These are phyloP conservation scores for Orcinus orca DNA, from an alignment of 2,113 vertebrate species.

Conservation along the genomic window DNA sequence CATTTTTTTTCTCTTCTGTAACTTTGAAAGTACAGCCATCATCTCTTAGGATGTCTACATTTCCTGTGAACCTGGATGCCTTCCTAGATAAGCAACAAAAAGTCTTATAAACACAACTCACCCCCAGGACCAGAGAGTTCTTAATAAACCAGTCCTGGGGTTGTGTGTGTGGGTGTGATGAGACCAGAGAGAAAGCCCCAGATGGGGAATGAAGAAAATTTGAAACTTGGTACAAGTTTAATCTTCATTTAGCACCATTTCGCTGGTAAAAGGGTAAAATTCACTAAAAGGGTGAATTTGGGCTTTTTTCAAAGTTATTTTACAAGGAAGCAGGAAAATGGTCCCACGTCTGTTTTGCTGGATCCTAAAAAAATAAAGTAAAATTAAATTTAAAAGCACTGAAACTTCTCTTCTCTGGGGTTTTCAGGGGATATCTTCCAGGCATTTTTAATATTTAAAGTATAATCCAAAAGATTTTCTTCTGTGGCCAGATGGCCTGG, in stretches of 20 bases:
- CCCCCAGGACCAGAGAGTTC: background rate
- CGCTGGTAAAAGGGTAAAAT: background rate
- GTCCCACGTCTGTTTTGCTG: background rate
- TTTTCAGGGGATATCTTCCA: background rate
- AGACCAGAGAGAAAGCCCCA: background rate
- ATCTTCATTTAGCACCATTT: background rate
- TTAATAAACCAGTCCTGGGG: background rate
- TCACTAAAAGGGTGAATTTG: background rate
- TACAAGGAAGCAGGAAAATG: background rate
- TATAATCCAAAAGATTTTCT: background rate
- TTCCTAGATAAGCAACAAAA: conserved; percentile 21
- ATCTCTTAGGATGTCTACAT: background rate
- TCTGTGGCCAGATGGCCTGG: background rate
- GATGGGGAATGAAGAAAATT: background rate
- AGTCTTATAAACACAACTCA: background rate
- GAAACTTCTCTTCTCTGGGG: background rate
- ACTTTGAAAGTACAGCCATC: background rate
- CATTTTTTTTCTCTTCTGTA: background rate
- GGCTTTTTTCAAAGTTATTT: background rate
- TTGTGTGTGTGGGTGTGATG: background rate
- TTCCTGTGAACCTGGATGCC: conserved; percentile 19
- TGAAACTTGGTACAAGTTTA: background rate
- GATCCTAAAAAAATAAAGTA: background rate
- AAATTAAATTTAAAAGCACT: background rate
- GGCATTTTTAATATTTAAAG: background rate